Base-by-base conservation (phyloP, 2,113 vertebrate genomes). In the Mastomys coucha region DNA sequence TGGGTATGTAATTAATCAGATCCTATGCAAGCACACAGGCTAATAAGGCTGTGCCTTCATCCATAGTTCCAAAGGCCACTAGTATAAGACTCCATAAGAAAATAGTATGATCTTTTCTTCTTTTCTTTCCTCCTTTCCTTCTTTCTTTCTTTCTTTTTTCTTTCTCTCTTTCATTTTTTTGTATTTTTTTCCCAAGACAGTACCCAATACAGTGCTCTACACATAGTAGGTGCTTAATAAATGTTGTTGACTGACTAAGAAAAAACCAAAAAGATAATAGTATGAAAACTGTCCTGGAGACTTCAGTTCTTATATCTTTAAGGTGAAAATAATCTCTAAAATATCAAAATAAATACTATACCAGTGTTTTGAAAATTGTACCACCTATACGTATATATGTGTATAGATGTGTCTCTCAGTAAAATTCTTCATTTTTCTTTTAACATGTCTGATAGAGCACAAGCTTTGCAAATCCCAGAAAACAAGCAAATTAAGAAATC, bases 71-170 rank as follows among this genome's bases (percentile, higher is more conserved):
- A 89, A 67, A 82, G 56, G 5, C 7, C n/a, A 45, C 31, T 58
- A 2, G 42, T 20, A 28, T n/a, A 72, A 89, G 16, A 24, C 7
- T 7, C 2, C 11, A 1, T 0, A 63, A 36, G 11, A 12, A n/a
- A 26, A 11, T 17, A 26, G 33, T 1, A 19, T 42, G 4, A 56
- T 45, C 45, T 45, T 45, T 45, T 45, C 45, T 45, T n/a, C n/a
- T n/a, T n/a, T n/a, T n/a, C 45, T 5, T 45, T 45, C 45, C 45
- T 45, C 5, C 45, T 45, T 45, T 45, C 45, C 5, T 45, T 45
- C 45, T 45, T 45, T 45, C 45, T 45, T 45, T 45, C 45, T 45
- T 45, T 45, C 45, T 45, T 45, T 45, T 45, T 45, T 45, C 45
- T 45, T 45, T 45, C 45, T 45, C 45, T 45, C 45, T 45, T 45